phyloP scores from a whole-genome alignment of 1,140 invertebrate genomes.

The Limonius californicus region DNA sequence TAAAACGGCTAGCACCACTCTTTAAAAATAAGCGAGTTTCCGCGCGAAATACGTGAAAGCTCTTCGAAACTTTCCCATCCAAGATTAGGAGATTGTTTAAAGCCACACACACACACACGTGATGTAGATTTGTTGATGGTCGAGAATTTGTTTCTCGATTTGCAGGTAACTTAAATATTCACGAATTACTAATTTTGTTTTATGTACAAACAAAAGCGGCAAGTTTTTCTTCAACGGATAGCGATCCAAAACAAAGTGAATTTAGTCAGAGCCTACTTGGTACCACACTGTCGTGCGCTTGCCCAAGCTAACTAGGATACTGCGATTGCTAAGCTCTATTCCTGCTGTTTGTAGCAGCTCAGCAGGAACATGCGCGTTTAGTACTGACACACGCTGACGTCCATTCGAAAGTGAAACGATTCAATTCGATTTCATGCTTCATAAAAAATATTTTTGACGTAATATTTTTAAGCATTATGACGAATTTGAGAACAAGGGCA shows the following conservation, averaged over 20 bases:
- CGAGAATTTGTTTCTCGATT: too few species aligned
- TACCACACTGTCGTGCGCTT: constrained; percentile 47
- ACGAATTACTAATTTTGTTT: too few species aligned
- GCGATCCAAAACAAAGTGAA: neutral
- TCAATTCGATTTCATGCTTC: constrained; percentile 36
- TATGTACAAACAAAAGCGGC: too few species aligned
- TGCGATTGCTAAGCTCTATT: constrained; percentile 40
- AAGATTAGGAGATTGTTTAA: neutral
- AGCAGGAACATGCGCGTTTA: constrained; percentile 36
- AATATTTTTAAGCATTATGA: constrained; percentile 24
- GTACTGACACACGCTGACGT: constrained; percentile 31
- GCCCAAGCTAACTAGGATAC: constrained; percentile 47
- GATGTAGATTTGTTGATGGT: neutral
- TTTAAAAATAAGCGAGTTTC: neutral
- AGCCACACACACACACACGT: too few species aligned
- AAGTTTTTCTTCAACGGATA: neutral
- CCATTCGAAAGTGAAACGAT: constrained; percentile 46
- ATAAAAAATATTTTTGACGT: constrained; percentile 35
- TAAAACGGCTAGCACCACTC: neutral
- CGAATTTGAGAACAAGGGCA: neutral
- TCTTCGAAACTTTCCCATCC: neutral
- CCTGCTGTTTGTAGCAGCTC: constrained; percentile 40
- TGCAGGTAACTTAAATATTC: too few species aligned
- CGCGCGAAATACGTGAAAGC: neutral
- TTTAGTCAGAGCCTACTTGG: constrained; percentile 36